Base-by-base conservation (phyloP, 2,113 vertebrate genomes). In the Neotoma lepida region DNA sequence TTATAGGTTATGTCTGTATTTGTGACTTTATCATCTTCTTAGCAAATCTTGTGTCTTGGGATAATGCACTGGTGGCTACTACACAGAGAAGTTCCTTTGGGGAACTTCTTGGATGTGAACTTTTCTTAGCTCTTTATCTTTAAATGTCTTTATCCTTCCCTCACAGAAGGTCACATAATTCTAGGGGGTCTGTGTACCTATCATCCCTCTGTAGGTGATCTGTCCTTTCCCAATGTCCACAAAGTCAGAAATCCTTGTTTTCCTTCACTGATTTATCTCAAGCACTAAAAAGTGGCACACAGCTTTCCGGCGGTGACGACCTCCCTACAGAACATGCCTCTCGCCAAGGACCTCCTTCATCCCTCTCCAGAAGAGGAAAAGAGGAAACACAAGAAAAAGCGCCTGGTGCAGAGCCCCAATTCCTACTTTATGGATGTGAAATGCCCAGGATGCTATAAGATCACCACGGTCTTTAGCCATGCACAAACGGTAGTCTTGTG, bases 1-100 rank as follows among this genome's bases (percentile, higher is more conserved):
- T 85, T 86, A 82, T 20, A 92, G 56, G 88, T 54, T 85, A 81
- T 35, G 39, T 58, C 26, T 85, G 76, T 33, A 35, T 93, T 85
- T 81, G 58, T 56, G 49, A 54, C 64, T 93, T 76, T 85, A 39
- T 24, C 15, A 71, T 61, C 64, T 61, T 90, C 56, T 93, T 51
- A 54, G 39, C 84, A 66, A 71, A 58, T 85, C 63, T 71, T 44
- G 15, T 93, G 44, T 41, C 70, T 94, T 39, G 70, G 80, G 51
- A 91, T 18, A 81, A 20, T 20, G 28, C 15, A 54, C 24, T 30
- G 46, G 39, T 64, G 39, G 35, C 13, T 33, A 46, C 9, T 70
- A 81, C 17, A 46, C 0, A 78, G 68, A 15, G 28, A 76, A 81
- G 63, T 70, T 63, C 46, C 20, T 64, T 44, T 58, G 76, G 6